These are phyloP conservation scores for Muscicapa adusta DNA, from an alignment of 2,113 vertebrate species.

Conservation along the genomic window DNA sequence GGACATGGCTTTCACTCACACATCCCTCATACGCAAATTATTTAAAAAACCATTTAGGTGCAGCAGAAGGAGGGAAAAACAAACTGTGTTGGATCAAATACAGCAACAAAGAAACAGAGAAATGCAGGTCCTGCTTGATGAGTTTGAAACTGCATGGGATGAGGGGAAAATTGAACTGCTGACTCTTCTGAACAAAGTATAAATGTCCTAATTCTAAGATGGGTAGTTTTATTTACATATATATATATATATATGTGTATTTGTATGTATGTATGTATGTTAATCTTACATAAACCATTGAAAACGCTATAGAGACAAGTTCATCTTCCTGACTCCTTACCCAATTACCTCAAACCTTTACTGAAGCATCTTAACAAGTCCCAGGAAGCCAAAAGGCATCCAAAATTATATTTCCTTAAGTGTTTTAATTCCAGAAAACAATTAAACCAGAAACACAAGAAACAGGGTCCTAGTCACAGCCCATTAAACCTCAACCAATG, in stretches of 20 bases:
- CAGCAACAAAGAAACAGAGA: neutral
- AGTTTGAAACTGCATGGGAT: neutral
- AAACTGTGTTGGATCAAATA: neutral
- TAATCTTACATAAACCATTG: neutral
- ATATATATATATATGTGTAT: no score
- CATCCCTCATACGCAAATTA: neutral
- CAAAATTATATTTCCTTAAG: neutral
- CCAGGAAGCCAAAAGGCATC: neutral
- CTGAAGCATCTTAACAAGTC: neutral
- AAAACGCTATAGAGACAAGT: neutral
- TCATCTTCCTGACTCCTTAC: neutral
- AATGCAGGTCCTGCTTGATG: neutral
- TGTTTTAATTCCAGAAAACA: neutral
- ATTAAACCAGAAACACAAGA: neutral
- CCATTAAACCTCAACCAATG: neutral
- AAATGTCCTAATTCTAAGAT: neutral
- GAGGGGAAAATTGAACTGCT: neutral
- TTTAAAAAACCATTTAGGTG: neutral
- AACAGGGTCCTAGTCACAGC: neutral
- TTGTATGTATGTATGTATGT: no score
- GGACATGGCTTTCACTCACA: neutral
- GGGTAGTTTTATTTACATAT: neutral
- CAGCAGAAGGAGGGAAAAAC: neutral
- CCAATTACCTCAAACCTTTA: neutral
- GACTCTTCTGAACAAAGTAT: neutral